Evolutionary conservation across 2,113 vertebrate species (phyloP), one percentile per base, ranked within the genome.

Genomic region (Limanda limanda): DNA sequence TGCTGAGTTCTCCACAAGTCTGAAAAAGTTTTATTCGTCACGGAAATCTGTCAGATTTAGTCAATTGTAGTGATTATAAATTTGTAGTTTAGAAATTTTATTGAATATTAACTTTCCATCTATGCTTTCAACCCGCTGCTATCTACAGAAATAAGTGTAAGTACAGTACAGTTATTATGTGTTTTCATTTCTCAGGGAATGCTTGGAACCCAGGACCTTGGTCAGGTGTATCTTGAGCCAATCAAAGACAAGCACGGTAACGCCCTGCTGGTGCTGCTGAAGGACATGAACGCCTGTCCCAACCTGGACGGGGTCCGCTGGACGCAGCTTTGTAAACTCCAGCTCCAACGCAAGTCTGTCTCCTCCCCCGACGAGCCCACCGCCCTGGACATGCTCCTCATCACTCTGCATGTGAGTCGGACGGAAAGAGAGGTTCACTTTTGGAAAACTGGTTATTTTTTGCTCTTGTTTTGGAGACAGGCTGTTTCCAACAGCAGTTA

Each of bases 181-280:
- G 31, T 8, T 31, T 31, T 31, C 5, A 31, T 31, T 42, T 42
- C 17, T 4, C 86, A 97, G 96, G 95, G 94, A 20, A 93, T 96
- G 72, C 92, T 97, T 59, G 96, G 96, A 67, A 96, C 95, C 48
- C 96, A 96, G 83, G 96, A 98, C 82, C 89, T 98, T 62, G 97
- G 97, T 1, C 95, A 96, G 77, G 94, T 96, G 52, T 98, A 96
- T 89, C 96, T 95, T 0, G 96, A 97, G 87, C 95, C 96, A 0
- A 88, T 97, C 86, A 96, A 96, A 84, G 96, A 97, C 93, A 96
- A 95, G 74, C 96, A 97, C 10, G 97, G 97, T n/a, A 97, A 96
- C n/a, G 95, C 95, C 47, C 81, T 98, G 79, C 91, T 98, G 13
- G 91, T 97, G 77, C 95, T 96, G 23, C 87, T 97, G 71, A 95